phyloP scores from a whole-genome alignment of 2,113 vertebrate genomes.

The Thalassoma bifasciatum region DNA sequence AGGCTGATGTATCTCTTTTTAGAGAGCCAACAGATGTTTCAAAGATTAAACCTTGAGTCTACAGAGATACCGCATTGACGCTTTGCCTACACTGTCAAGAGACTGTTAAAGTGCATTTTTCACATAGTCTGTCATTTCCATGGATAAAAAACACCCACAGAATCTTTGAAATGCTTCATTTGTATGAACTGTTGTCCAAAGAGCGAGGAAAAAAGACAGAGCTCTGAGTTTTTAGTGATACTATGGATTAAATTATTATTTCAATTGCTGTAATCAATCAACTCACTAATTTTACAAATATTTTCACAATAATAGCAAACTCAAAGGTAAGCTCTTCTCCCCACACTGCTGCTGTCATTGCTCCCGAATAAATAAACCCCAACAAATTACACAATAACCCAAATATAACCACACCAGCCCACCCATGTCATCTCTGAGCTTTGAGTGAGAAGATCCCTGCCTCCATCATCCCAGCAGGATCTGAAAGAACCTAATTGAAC shows the following conservation, averaged over 20 bases:
- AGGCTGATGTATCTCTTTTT: constrained; percentile 19
- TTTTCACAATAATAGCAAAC: neutral
- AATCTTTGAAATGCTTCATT: too few species aligned
- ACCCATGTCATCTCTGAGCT: constrained; percentile 15
- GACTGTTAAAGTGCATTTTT: neutral
- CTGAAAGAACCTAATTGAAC: constrained; percentile 59
- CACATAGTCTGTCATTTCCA: neutral
- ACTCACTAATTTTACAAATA: too few species aligned
- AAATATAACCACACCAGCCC: constrained; percentile 18
- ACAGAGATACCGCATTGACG: neutral
- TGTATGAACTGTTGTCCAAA: too few species aligned
- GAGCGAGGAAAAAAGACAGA: too few species aligned
- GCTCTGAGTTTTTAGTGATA: too few species aligned
- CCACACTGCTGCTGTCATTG: neutral
- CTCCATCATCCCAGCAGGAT: constrained; percentile 44
- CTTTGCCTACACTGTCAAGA: neutral
- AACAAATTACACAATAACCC: constrained; percentile 10
- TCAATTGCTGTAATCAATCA: too few species aligned
- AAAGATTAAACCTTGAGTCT: neutral
- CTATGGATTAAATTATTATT: too few species aligned
- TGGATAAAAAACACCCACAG: too few species aligned
- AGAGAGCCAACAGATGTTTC: neutral
- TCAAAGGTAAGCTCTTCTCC: neutral
- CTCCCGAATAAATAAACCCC: constrained; percentile 3
- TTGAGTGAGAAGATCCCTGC: constrained; percentile 21